A percentile compares a stretch with the other conserved stretches of the same genome.
Evolutionary conservation across 2,113 vertebrate genomes (phyloP).

Genomic region (Gulo gulo): DNA sequence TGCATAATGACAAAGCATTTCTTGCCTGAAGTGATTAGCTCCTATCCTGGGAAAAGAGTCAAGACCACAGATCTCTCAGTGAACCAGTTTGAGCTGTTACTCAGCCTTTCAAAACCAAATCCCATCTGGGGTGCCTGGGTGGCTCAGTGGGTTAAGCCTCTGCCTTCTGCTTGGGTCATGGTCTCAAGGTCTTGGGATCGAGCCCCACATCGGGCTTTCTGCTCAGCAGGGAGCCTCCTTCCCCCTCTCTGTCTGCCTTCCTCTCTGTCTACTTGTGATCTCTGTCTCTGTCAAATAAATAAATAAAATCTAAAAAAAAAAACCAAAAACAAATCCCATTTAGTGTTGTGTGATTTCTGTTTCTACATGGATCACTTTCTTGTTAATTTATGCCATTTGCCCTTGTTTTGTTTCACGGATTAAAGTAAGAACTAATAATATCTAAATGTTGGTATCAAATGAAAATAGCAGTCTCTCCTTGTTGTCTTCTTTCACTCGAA

Average conservation of each 20-base stretch:
- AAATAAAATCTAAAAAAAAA: too few species aligned
- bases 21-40: background rate
- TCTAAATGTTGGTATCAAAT: background rate
- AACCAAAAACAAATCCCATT: background rate
- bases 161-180: too few species aligned
- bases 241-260: too few species aligned
- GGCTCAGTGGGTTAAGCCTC: too few species aligned
- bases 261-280: too few species aligned
- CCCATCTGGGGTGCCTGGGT: too few species aligned
- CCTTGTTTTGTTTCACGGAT: background rate
- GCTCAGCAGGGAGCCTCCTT: too few species aligned
- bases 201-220: too few species aligned
- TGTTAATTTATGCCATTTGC: background rate
- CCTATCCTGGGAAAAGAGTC: background rate
- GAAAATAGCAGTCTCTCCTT: background rate
- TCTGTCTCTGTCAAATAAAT: too few species aligned
- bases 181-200: too few species aligned
- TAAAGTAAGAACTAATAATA: background rate
- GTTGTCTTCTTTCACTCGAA: background rate
- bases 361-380: background rate
- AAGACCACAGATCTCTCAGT: background rate
- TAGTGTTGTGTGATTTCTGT: background rate
- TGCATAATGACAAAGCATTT: background rate
- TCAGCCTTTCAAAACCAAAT: background rate
- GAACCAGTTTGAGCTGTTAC: background rate